phyloP scores from a whole-genome alignment of 1,140 invertebrate genomes.

The Megalopta genalis region DNA sequence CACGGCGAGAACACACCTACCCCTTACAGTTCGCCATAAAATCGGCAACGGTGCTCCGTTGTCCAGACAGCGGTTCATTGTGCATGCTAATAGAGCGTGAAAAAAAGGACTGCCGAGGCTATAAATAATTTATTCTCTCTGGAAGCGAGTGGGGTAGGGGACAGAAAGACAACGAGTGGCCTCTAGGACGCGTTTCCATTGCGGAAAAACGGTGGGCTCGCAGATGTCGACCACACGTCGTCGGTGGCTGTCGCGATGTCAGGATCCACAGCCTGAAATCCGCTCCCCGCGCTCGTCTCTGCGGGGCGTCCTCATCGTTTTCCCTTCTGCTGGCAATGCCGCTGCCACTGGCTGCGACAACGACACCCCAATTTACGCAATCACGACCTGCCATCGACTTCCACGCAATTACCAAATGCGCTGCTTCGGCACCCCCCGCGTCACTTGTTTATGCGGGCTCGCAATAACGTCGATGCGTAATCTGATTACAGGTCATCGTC shows the following conservation, averaged over 20 bases:
- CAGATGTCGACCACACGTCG: conserved; percentile 61
- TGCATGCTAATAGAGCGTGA: conserved; percentile 56
- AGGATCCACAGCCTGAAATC: conserved; percentile 40
- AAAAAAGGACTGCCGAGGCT: conserved; percentile 20
- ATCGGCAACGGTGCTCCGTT: background rate
- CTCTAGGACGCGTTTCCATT: conserved; percentile 38
- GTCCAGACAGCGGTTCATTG: conserved; percentile 31
- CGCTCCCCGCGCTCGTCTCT: conserved; percentile 48
- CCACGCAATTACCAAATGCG: conserved; percentile 54
- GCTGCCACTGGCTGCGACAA: background rate
- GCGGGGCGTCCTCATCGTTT: conserved; percentile 31
- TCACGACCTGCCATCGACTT: conserved; percentile 21
- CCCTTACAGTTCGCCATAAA: background rate
- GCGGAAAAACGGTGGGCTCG: conserved; percentile 52
- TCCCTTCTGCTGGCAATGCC: background rate
- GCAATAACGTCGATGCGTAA: background rate
- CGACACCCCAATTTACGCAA: conserved; percentile 42
- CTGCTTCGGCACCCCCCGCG: background rate
- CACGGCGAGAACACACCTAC: no score
- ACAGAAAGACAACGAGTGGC: no score
- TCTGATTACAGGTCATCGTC: background rate
- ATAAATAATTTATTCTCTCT: conserved; percentile 10
- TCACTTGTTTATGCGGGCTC: background rate
- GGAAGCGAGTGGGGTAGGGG: background rate
- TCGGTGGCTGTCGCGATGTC: conserved; percentile 7